phyloP scores from a whole-genome alignment of 2,888 invertebrate species.

The Aphelenchoides bicaudatus region DNA sequence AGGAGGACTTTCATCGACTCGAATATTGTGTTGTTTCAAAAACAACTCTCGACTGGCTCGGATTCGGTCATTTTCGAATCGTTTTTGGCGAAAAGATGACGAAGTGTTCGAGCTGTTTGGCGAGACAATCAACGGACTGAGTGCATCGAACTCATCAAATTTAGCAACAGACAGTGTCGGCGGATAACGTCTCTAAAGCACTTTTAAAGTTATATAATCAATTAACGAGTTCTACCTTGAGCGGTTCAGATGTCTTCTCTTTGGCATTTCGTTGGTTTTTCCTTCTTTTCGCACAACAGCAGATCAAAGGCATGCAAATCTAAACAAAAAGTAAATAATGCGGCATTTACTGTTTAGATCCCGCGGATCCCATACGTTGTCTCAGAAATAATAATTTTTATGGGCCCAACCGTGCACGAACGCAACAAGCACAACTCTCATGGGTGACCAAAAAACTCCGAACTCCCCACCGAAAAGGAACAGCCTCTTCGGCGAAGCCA shows the following conservation, averaged over 20 bases:
- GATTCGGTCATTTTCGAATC: background rate
- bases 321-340: slow-evolving; percentile 6
- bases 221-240: slow-evolving; percentile 5
- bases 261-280: background rate
- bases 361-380: background rate
- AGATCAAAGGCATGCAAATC: slow-evolving; percentile 24
- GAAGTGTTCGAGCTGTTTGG: slow-evolving; percentile 32
- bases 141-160: slow-evolving; percentile 54
- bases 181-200: slow-evolving; percentile 32
- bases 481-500: no score
- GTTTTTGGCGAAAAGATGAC: slow-evolving; percentile 12
- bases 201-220: background rate
- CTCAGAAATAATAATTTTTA: no score
- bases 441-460: no score
- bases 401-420: background rate
- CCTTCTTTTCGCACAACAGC: slow-evolving; percentile 20
- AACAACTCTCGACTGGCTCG: slow-evolving; percentile 19
- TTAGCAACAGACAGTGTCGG: slow-evolving; percentile 54
- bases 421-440: slow-evolving; percentile 1
- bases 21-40: slow-evolving; percentile 23
- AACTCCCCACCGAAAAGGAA: background rate
- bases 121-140: slow-evolving; percentile 51
- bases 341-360: background rate
- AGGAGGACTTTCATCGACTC: slow-evolving; percentile 28
- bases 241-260: background rate